These are phyloP conservation scores for Damaliscus lunatus DNA, from an alignment of 2,113 vertebrate species.

Conservation along the genomic window DNA sequence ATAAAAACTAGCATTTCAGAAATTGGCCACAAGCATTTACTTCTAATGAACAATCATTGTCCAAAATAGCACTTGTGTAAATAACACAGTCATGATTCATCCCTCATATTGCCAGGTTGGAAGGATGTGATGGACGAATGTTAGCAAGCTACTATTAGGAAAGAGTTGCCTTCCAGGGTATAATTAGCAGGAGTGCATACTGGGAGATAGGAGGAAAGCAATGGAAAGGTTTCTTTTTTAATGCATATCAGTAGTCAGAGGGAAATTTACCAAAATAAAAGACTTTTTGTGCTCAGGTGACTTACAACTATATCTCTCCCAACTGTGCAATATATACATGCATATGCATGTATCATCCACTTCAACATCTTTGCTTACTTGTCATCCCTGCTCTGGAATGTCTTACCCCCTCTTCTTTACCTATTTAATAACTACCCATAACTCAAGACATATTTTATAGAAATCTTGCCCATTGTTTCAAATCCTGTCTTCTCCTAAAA, in stretches of 20 bases:
- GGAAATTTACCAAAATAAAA: conserved; percentile 40
- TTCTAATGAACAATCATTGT: conserved; percentile 35
- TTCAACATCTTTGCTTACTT: conserved; percentile 26
- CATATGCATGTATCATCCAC: background rate
- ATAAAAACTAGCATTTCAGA: conserved; percentile 34
- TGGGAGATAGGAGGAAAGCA: background rate
- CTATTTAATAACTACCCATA: background rate
- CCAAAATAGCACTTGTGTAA: conserved; percentile 47
- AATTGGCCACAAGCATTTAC: conserved; percentile 29
- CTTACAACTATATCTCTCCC: background rate
- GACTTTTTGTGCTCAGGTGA: background rate
- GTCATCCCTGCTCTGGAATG: background rate
- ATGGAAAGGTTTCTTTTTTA: background rate
- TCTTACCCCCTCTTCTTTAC: background rate
- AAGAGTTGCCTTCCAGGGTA: conserved; percentile 27
- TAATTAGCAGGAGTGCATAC: background rate
- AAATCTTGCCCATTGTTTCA: conserved; percentile 18
- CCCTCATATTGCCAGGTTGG: conserved; percentile 17
- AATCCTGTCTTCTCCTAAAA: background rate
- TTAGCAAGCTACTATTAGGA: conserved; percentile 42
- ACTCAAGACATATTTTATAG: background rate
- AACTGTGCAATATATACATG: background rate
- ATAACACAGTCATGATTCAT: background rate
- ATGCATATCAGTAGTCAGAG: background rate
- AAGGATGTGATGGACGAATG: background rate